Base-by-base conservation (phyloP, 2,888 invertebrate species). In the Tachystola acroxantha region DNA sequence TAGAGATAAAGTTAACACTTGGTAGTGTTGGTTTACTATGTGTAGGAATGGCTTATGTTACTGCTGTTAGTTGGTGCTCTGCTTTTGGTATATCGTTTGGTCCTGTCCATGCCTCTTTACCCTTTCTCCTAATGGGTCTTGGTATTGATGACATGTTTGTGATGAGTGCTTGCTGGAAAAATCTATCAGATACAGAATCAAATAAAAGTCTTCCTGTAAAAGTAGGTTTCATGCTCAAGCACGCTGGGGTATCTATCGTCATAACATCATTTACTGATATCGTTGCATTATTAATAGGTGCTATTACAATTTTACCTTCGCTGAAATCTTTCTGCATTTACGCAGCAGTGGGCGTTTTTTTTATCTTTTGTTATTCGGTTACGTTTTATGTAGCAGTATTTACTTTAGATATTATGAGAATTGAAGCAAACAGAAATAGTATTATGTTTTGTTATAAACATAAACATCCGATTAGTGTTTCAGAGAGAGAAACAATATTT, bases 71-170 rank as follows among this genome's bases (percentile, higher is more conserved):
- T 34, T 67, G 94, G 59, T 94, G 94, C 58, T 92, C 94, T 1
- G 64, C 91, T 6, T 62, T 93, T 38, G 92, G 92, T 5, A 84
- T 94, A 22, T 89, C 92, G 19, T 95, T 93, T 67, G 94, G 95
- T 1, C 95, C 95, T 0, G 92, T 95, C 1, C 95, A 96, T 67
- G 92, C 93, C 7, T 93, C 94, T 9, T 74, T 95, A 42, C 95
- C 95, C 4, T 95, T 96, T 72, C 85, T 96, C 39, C 67, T 96
- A 10, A 91, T 95, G 89, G 95, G 95, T 43, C 88, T 94, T 50
- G 92, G 93, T 22, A 91, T 95, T 13, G 95, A 95, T 56, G 95
- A 96, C 61, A 94, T 95, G 90, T 95, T 96, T 72, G 94, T 96
- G 0, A 93, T 95, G 79, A 90, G 92, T 79, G 92, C 93, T 11